These are phyloP conservation scores for Bombus fervidus DNA, from an alignment of 1,140 invertebrate genomes.

Conservation along the genomic window DNA sequence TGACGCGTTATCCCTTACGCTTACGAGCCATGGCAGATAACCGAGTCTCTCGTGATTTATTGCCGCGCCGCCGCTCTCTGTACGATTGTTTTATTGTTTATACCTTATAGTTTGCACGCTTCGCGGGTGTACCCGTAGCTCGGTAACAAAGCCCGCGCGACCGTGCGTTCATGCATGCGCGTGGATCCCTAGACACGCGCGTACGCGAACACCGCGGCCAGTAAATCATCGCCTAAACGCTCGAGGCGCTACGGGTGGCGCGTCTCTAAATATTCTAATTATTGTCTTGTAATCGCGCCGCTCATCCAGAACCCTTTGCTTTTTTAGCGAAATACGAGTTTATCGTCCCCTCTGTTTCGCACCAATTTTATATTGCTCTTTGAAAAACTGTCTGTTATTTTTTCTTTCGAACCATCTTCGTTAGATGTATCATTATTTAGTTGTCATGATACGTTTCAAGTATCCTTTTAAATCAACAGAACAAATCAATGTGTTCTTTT, in stretches of 20 bases:
- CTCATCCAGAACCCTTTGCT: not conserved
- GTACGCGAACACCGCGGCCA: not conserved
- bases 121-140: slow-evolving; percentile 60
- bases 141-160: slow-evolving; percentile 54
- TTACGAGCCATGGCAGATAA: slow-evolving; percentile 51
- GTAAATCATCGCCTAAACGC: slow-evolving; percentile 71
- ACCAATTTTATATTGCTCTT: too few species aligned
- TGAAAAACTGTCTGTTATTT: too few species aligned
- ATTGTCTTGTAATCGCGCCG: slow-evolving; percentile 19
- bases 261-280: slow-evolving; percentile 67
- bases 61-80: slow-evolving; percentile 38
- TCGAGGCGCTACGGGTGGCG: slow-evolving; percentile 17
- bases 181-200: not conserved
- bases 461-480: too few species aligned
- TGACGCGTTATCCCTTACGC: slow-evolving; percentile 51
- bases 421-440: too few species aligned
- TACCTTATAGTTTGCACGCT: slow-evolving; percentile 68
- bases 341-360: too few species aligned
- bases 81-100: slow-evolving; percentile 69
- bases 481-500: too few species aligned
- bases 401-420: fast-evolving
- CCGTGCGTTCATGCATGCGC: slow-evolving; percentile 32
- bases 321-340: too few species aligned
- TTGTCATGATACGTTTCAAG: too few species aligned
- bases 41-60: slow-evolving; percentile 61